These are phyloP conservation scores for Troides aeacus DNA, from an alignment of 2,888 invertebrate species.

Conservation along the genomic window DNA sequence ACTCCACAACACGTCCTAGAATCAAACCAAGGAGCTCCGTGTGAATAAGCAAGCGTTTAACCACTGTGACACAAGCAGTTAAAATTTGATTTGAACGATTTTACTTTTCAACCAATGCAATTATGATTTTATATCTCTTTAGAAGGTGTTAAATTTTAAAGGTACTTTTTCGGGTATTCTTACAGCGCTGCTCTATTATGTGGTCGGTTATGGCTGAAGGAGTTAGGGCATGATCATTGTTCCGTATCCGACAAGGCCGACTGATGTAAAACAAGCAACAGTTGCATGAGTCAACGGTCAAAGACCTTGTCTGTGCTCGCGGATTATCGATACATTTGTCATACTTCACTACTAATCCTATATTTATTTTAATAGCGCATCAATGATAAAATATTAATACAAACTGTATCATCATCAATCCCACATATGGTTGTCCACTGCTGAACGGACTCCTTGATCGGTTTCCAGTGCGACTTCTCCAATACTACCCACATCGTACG, in stretches of 20 bases:
- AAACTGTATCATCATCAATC: no score
- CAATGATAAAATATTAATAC: no score
- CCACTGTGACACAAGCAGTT: no score
- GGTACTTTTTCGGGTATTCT: conserved; percentile 14
- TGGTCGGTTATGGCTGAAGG: conserved; percentile 26
- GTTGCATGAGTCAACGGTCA: conserved; percentile 70
- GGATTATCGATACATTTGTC: conserved; percentile 46
- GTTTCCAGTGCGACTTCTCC: no score
- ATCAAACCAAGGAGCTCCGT: no score
- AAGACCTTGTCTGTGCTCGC: conserved; percentile 60
- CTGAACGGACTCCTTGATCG: no score
- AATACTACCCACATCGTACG: no score
- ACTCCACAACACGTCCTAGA: no score
- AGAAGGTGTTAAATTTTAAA: neutral
- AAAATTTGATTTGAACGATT: no score
- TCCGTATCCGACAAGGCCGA: conserved; percentile 70
- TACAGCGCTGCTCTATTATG: conserved; percentile 2
- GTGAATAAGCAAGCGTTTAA: no score
- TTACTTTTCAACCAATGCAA: neutral
- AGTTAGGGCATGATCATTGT: conserved; percentile 53
- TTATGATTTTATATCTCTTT: neutral
- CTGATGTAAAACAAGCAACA: conserved; percentile 65
- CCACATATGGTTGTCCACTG: no score
- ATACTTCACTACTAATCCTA: conserved; percentile 47
- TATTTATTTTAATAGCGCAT: neutral